Evolutionary conservation across 2,888 invertebrate genomes (phyloP), one percentile per base, ranked within the genome.

Genomic region (Drosophila cognata): DNA sequence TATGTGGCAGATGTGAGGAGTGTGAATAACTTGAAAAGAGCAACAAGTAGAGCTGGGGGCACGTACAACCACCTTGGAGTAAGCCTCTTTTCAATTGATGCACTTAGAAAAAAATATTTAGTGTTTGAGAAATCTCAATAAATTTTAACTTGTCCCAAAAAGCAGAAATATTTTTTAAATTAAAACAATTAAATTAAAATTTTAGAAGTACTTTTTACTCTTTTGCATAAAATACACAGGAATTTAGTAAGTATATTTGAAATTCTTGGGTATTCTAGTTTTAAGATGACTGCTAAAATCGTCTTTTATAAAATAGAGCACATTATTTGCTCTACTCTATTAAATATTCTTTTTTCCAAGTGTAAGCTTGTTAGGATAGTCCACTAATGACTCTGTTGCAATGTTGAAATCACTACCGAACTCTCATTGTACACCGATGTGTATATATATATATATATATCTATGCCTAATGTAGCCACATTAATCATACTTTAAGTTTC

Each of bases 401-500:
- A 74, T 58, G 29, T 5, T 36, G 38, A 43, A 65, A 43, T 58
- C 52, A 65, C 84, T 84, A 81, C 87, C 75, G 79, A 66, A 84
- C 57, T 57, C 48, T 60, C 69, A 82, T 77, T 80, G 77, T 80
- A 50, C 62, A n/a, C 31, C 61, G 36, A 41, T 41, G n/a, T 8
- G 3, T 16, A 18, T 41, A 29, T n/a, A 56, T 13, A 29, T n/a
- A 56, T 13, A 2, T 16, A 16, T n/a, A n/a, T 31, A 43, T 43
- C 18, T 57, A 4, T 67, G 63, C 33, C 79, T 77, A 78, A 82
- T 84, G 81, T 68, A 70, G 73, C 72, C 66, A 87, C 89, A 87
- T 88, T 88, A 88, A 88, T 88, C 87, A 88, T 85, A 75, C 85
- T 88, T 88, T 81, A 81, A 67, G 77, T 71, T 69, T 66, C 55